Conservation (phyloP, 2,797 vertebrate genomes). For the Furcifer pardalis region DNA sequence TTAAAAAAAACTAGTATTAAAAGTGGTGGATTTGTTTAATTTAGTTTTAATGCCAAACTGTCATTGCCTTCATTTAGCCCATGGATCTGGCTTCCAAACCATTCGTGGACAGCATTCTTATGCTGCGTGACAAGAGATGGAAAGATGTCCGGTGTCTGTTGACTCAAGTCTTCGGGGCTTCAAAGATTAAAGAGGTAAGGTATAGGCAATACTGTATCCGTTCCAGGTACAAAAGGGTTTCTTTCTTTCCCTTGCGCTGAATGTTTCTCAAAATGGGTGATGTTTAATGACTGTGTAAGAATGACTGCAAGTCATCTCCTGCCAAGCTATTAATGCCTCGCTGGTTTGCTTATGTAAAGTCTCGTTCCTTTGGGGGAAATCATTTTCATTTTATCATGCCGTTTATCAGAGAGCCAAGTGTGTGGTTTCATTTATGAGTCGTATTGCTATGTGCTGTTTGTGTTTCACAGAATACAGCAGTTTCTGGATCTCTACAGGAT, state of each 20-base stretch:
- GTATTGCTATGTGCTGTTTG: background rate
- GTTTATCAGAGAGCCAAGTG: background rate
- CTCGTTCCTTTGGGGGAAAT: background rate
- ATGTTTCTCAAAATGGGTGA: constrained; percentile 33
- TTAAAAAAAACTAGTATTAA: background rate
- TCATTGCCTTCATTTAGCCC: constrained; percentile 73
- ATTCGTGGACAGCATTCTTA: constrained; percentile 85
- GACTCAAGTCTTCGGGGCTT: constrained; percentile 81
- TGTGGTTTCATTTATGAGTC: background rate
- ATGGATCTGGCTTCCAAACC: constrained; percentile 80
- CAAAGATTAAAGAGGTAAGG: constrained; percentile 89
- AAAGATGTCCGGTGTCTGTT: constrained; percentile 81
- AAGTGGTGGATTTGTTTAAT: constrained; percentile 3
- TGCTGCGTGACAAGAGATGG: constrained; percentile 86
- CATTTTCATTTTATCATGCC: background rate
- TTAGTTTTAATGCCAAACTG: background rate
- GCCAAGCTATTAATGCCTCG: background rate
- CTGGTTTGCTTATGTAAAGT: background rate
- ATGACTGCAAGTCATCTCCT: background rate
- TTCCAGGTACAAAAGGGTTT: background rate
- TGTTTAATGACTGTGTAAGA: constrained; percentile 2
- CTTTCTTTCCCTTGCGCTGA: constrained; percentile 17
- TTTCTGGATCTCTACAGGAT: background rate
- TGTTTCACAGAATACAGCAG: background rate
- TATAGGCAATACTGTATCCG: background rate